Evolutionary conservation across 2,113 vertebrate species (phyloP), one percentile per base, ranked within the genome.

Genomic region (Orthonyx spaldingii): DNA sequence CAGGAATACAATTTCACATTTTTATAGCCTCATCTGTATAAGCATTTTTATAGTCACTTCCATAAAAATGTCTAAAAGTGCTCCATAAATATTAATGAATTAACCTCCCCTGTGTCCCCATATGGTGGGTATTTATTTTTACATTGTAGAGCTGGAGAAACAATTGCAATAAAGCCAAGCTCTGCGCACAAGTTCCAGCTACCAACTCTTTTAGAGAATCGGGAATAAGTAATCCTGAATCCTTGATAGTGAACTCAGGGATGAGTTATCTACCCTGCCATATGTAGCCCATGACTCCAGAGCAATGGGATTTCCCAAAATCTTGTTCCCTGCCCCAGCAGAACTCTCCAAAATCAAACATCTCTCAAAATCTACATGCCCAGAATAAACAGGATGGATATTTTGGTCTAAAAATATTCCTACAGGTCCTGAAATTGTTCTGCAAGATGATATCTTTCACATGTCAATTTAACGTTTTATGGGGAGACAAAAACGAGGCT

Each of bases 81-180:
- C 53, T 55, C 72, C 32, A 84, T 91, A 96, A 96, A 94, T 92
- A 95, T 89, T 93, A 95, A 94, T 93, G 63, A 94, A 95, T 96
- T 97, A 95, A 65, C 78, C 57, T 84, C 42, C 44, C 42, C 72
- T 89, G 75, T 15, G 33, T 76, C 41, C 61, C 30, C 74, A 35
- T 65, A 72, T 33, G 74, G 61, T 49, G 74, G 46, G 18, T 64
- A 53, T 93, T 93, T 75, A 41, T 79, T 89, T 94, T 84, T 46
- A 56, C 59, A 42, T 56, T 71, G 84, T 42, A 61, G 27, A 61
- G 46, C 37, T 57, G 66, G 53, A 89, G 81, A 96, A 96, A 94
- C 66, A 93, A 65, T 46, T 89, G 75, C 56, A 96, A 52, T 68
- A 89, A 94, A 84, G 37, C 26, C 47, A 46, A 90, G 22, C 33